Conservation (phyloP, 64 coral and sea anemone genomes). For the Stylophora pistillata region DNA sequence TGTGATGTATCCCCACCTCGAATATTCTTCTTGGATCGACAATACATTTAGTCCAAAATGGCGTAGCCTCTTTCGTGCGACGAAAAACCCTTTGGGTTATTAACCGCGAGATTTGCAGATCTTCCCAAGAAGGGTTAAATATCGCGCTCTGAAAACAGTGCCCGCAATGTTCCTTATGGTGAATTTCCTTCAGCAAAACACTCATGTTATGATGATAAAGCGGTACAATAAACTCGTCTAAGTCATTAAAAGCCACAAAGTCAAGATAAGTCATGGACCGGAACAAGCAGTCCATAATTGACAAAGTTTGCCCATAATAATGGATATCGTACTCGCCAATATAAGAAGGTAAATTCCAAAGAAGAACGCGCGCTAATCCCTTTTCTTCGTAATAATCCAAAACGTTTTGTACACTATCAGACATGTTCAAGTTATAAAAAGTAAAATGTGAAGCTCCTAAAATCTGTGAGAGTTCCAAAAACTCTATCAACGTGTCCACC, state of each 20-base stretch:
- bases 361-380: constrained; percentile 28
- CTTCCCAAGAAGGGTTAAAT: constrained; percentile 18
- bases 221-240: constrained; percentile 73
- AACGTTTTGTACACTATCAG: not conserved
- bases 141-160: constrained; percentile 67
- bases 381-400: constrained; percentile 47
- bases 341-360: constrained; percentile 54
- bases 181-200: constrained; percentile 22
- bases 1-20: constrained; percentile 30
- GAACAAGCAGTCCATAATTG: constrained; percentile 55
- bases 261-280: constrained; percentile 6
- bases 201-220: constrained; percentile 23
- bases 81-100: constrained; percentile 15
- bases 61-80: not conserved
- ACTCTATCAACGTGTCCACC: constrained; percentile 36
- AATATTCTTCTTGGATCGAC: constrained; percentile 19
- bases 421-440: constrained; percentile 42
- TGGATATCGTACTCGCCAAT: constrained; percentile 19
- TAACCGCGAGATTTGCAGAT: not conserved
- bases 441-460: constrained; percentile 55
- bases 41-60: not conserved
- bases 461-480: constrained; percentile 52
- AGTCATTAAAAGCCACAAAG: constrained; percentile 58
- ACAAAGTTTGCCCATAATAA: constrained; percentile 51
- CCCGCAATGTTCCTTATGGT: constrained; percentile 31